Conservation (phyloP, 2,888 invertebrate genomes). For the Stegana nigrithorax region DNA sequence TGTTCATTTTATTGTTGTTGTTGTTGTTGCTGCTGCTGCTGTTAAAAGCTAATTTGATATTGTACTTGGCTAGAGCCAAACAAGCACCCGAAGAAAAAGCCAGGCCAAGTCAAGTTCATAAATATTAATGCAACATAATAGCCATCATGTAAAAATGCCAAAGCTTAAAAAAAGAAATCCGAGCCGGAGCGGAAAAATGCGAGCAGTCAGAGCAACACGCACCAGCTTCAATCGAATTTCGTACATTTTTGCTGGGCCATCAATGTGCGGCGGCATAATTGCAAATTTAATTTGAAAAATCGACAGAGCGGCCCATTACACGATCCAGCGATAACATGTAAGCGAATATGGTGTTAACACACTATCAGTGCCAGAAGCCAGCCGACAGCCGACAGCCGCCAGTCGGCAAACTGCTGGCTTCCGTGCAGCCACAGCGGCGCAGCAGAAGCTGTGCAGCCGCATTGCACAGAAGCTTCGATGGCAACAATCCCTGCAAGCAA, state of each 20-base stretch:
- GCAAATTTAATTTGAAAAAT: constrained; percentile 45
- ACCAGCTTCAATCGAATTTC: neutral
- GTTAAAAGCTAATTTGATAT: too few species aligned
- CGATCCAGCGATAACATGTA: constrained; percentile 54
- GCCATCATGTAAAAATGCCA: neutral
- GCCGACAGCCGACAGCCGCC: too few species aligned
- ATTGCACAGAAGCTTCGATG: constrained; percentile 48
- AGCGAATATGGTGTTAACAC: constrained; percentile 61
- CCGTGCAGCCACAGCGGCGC: neutral
- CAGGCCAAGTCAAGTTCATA: constrained; percentile 37
- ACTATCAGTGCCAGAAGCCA: constrained; percentile 40
- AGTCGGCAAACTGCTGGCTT: neutral
- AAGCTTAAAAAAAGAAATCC: neutral
- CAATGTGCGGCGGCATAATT: constrained; percentile 30
- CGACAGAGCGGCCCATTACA: constrained; percentile 51
- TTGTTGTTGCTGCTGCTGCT: constrained; percentile 15
- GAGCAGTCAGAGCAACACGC: neutral
- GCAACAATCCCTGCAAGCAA: constrained; percentile 46
- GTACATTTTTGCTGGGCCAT: neutral
- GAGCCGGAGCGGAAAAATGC: neutral
- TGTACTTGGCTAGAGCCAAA: too few species aligned
- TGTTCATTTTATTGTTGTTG: constrained; percentile 11
- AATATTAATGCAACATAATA: constrained; percentile 43
- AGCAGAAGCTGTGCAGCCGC: neutral
- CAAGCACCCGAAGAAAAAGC: neutral